Evolutionary conservation across 2,113 vertebrate species (phyloP), one percentile per base, ranked within the genome.

Genomic region (Setophaga coronata): DNA sequence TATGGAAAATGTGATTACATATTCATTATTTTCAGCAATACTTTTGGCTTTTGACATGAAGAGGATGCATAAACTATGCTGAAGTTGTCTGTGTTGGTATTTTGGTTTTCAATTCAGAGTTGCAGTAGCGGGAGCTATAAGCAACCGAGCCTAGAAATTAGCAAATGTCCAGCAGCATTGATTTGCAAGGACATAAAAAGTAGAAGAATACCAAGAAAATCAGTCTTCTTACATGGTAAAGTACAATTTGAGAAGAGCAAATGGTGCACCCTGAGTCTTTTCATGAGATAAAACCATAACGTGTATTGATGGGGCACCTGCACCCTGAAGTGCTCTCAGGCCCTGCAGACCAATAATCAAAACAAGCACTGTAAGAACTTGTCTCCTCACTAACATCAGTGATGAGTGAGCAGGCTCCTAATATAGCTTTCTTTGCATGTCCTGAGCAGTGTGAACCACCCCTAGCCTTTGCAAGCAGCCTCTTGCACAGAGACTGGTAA

Each of bases 1-100:
- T 89, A 69, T 56, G 76, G 45, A 78, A 93, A 86, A 48, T 19
- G 12, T 11, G 31, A 80, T 5, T 57, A 93, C n/a, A 70, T 73
- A 82, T 47, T 90, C 14, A 86, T 95, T 97, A 93, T 95, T 89
- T 94, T 89, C 79, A 95, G 70, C 58, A 94, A 36, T 36, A 77
- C 65, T 90, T 92, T 90, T 96, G 79, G 58, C 48, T 96, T 72
- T 83, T 85, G 62, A 20, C 50, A 15, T 80, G 40, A 90, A 87
- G 80, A 58, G 79, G 31, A 91, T 66, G 80, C 53, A 93, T 53
- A 57, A 92, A n/a, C 34, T 93, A 56, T 38, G 33, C 31, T 66
- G 33, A 64, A 70, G 42, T 81, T 61, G 26, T 48, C 28, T 90
- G 62, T 53, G 61, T 56, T 43, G 26, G 65, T 83, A 85, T 70